Evolutionary conservation across 2,797 vertebrate species (phyloP), one percentile per base, ranked within the genome.

Genomic region (Myioborus miniatus): DNA sequence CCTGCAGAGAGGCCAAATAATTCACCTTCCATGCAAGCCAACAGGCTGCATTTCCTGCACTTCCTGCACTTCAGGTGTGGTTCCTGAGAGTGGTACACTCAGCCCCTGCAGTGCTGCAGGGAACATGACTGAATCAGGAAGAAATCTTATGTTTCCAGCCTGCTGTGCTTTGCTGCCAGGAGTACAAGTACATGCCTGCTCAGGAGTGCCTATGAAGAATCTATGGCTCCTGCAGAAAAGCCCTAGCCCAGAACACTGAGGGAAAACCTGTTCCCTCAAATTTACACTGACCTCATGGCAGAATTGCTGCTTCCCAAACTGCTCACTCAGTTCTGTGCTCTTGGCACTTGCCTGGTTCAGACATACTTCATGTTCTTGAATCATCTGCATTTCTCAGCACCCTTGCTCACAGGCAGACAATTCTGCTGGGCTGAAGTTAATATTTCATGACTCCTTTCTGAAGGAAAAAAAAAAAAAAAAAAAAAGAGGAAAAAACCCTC

Each of bases 31-130:
- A 1, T 18, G 30, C 24, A 50, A 52, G 29, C 34, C 49, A 34
- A 29, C 75, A 41, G 36, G 24, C 37, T 86, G 27, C 0, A 0
- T 36, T 78, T 78, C 52, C 81, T 86, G 30, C 0, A 0, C n/a
- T 77, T 78, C 47, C 81, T 39, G 56, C 18, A 39, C 58, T 60
- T 29, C 36, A 29, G 18, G 3, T 34, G 52, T 5, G 1, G n/a
- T 15, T 87, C 29, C 44, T 50, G 64, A 46, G 32, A 37, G 12
- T 2, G 1, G 44, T 64, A 46, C 29, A 32, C 2, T 0, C 75
- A 85, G 80, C 8, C 50, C 14, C 20, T 44, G n/a, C 32, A 74
- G 4, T 49, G 83, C 72, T 83, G 69, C 8, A 37, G 65, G 39
- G 34, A 93, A 50, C 7, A 4, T 1, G 15, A 21, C 83, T 68